Conservation (phyloP, 2,113 vertebrate species). For the Lutjanus erythropterus region DNA sequence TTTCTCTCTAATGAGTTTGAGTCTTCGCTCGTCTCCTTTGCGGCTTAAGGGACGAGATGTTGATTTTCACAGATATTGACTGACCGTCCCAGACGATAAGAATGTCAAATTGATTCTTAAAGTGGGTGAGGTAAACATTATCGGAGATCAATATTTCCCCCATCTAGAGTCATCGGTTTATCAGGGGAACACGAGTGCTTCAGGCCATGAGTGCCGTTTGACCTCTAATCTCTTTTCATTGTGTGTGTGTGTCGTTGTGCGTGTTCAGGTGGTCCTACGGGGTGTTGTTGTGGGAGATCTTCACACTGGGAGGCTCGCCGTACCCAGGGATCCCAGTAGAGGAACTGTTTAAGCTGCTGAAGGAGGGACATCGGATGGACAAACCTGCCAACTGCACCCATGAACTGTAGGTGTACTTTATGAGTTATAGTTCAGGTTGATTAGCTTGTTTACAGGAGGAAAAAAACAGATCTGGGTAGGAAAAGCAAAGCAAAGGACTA, state of each 20-base stretch:
- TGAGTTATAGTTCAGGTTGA: background rate
- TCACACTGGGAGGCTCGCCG: constrained; percentile 96
- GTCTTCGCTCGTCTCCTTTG: constrained; percentile 1
- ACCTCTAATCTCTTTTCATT: constrained; percentile 37
- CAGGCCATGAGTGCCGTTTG: background rate
- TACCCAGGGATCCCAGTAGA: constrained; percentile 98
- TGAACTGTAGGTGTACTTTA: constrained; percentile 89
- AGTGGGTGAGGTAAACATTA: constrained; percentile 25
- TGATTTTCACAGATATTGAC: constrained; percentile 53
- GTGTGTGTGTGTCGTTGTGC: constrained; percentile 23
- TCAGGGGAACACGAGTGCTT: constrained; percentile 9
- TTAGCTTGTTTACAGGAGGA: background rate
- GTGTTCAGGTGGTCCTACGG: constrained; percentile 96
- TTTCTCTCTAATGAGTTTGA: background rate
- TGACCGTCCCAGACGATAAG: constrained; percentile 22
- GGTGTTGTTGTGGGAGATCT: constrained; percentile 98
- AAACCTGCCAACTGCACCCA: constrained; percentile 98
- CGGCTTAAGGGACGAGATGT: constrained; percentile 7
- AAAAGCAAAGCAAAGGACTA: too few species aligned
- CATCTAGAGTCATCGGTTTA: background rate
- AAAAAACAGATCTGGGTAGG: too few species aligned
- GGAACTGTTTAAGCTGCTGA: constrained; percentile 98
- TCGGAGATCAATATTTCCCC: constrained; percentile 39
- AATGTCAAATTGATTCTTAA: constrained; percentile 41
- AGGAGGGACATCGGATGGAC: constrained; percentile 99